Evolutionary conservation across 1,140 invertebrate species (phyloP).

Genomic region (Orchesella cincta): DNA sequence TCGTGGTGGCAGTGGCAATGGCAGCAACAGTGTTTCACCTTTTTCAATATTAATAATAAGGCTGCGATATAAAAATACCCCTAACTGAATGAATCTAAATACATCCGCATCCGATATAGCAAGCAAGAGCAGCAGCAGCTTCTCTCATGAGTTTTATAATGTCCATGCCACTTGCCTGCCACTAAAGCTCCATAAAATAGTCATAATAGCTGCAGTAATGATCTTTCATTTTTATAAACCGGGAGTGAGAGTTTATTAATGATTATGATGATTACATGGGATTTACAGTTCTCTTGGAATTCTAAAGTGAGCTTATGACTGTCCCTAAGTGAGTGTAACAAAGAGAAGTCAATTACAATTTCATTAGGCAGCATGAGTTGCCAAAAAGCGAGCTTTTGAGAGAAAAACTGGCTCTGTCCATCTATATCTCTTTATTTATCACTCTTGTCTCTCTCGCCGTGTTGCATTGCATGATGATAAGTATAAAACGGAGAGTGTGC

Average conservation of each 20-base stretch:
- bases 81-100: too few relatives aligned
- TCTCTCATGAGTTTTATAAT: too few relatives aligned
- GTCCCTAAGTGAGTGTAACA: constrained; percentile 43
- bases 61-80: too few relatives aligned
- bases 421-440: too few relatives aligned
- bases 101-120: too few relatives aligned
- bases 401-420: too few relatives aligned
- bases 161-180: background rate
- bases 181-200: background rate
- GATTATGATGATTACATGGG: constrained; percentile 38
- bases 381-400: constrained; percentile 34
- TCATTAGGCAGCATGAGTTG: constrained; percentile 49
- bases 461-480: too few relatives aligned
- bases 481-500: too few relatives aligned
- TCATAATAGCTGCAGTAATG: background rate
- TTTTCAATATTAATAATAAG: too few relatives aligned
- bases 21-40: too few relatives aligned
- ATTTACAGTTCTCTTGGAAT: constrained; percentile 18
- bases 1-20: background rate
- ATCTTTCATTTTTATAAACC: constrained; percentile 10
- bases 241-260: constrained; percentile 40
- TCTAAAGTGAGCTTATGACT: background rate
- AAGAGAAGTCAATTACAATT: constrained; percentile 51
- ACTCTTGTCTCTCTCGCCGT: too few relatives aligned
- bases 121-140: too few relatives aligned